Evolutionary conservation across 1,140 invertebrate genomes (phyloP).

Genomic region (Coptotermes formosanus): DNA sequence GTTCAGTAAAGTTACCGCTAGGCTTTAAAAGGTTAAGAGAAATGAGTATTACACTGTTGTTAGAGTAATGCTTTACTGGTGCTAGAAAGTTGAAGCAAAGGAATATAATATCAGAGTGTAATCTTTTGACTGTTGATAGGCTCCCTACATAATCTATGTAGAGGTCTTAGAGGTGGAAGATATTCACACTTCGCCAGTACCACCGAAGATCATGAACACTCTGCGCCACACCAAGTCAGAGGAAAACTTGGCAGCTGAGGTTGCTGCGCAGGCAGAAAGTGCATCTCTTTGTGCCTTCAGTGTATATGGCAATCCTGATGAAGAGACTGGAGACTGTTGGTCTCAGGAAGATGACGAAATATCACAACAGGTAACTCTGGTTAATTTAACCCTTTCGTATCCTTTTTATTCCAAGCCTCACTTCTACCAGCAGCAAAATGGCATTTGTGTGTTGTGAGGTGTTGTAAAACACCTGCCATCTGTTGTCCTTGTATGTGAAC

Average conservation of each 20-base stretch:
- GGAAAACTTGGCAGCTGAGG: slow-evolving; percentile 69
- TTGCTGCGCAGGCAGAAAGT: slow-evolving; percentile 29
- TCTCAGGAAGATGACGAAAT: slow-evolving; percentile 96
- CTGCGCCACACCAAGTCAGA: slow-evolving; percentile 90
- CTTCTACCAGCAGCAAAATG: no score
- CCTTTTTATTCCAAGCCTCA: no score
- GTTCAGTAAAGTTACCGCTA: no score
- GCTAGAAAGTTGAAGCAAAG: not conserved
- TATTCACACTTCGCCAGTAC: slow-evolving; percentile 74
- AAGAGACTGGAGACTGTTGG: slow-evolving; percentile 76
- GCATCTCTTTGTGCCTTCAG: slow-evolving; percentile 36
- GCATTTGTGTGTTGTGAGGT: no score
- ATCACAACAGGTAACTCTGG: slow-evolving; percentile 62
- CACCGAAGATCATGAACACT: slow-evolving; percentile 74
- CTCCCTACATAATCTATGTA: slow-evolving; percentile 96
- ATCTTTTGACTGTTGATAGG: slow-evolving; percentile 55
- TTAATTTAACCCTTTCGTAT: no score
- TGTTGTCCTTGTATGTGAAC: no score
- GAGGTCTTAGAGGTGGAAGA: slow-evolving; percentile 88
- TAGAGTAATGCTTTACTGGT: no score
- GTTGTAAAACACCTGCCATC: no score
- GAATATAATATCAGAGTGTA: not conserved
- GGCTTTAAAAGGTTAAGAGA: no score
- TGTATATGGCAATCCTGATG: slow-evolving; percentile 44
- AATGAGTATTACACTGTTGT: no score